phyloP scores from a whole-genome alignment of 2,797 vertebrate species.

The Pogoniulus pusillus region DNA sequence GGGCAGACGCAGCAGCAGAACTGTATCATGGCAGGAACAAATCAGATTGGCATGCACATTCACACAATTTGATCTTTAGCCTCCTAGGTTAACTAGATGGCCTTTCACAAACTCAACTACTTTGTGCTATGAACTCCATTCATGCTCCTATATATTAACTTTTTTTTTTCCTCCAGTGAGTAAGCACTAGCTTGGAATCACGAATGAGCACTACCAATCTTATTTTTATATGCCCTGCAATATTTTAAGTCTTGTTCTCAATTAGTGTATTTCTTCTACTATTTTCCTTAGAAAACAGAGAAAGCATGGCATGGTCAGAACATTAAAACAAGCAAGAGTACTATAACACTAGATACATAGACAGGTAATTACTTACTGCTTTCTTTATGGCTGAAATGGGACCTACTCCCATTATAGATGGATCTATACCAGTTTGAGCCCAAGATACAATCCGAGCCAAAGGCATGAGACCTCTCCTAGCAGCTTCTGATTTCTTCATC shows the following conservation, averaged over 20 bases:
- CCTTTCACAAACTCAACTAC: neutral
- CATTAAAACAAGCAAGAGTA: neutral
- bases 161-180: neutral
- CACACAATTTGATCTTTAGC: neutral
- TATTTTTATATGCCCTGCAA: neutral
- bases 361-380: constrained; percentile 83
- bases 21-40: rapidly evolving
- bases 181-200: neutral
- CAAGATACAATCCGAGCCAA: constrained; percentile 88
- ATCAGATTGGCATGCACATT: neutral
- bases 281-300: neutral
- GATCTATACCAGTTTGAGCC: constrained; percentile 92
- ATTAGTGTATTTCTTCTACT: neutral
- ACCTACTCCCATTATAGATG: constrained; percentile 92
- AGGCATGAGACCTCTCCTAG: constrained; percentile 82
- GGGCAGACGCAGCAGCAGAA: neutral
- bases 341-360: neutral
- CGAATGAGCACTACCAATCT: neutral
- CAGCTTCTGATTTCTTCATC: constrained; percentile 91
- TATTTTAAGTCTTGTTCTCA: neutral
- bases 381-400: constrained; percentile 91
- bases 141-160: neutral
- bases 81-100: neutral
- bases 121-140: neutral
- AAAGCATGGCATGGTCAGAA: neutral